Conservation (phyloP, 2,888 invertebrate species). For the Leptopilina myrica region DNA sequence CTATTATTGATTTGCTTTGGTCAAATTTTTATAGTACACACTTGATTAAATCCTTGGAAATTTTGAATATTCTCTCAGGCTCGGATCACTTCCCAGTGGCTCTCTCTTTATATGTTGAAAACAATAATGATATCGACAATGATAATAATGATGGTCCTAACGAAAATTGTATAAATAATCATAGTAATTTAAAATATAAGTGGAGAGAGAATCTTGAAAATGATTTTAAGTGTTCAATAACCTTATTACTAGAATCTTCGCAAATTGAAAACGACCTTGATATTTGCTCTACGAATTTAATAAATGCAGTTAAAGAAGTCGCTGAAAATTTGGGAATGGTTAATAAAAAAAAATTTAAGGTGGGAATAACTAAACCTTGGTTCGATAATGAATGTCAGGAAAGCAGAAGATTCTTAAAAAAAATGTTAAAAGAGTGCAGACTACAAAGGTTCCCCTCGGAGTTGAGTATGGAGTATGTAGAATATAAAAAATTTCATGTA, state of each 20-base stretch:
- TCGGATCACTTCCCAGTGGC: not conserved
- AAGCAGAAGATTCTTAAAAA: not conserved
- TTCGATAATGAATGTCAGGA: not conserved
- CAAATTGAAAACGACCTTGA: not conserved
- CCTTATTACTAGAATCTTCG: not conserved
- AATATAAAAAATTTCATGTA: not conserved
- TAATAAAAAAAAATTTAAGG: not conserved
- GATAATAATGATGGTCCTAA: too few relatives aligned
- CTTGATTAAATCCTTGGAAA: not conserved
- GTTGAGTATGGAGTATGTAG: not conserved
- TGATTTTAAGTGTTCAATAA: not conserved
- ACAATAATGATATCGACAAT: not conserved
- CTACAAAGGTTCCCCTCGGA: not conserved
- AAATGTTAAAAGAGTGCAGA: slow-evolving; percentile 16
- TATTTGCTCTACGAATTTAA: not conserved
- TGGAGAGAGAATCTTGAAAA: not conserved
- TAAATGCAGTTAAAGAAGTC: not conserved
- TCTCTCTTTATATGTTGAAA: not conserved
- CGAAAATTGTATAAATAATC: not conserved
- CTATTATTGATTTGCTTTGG: not conserved
- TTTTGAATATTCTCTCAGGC: not conserved
- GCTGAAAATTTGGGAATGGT: not conserved
- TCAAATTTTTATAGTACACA: not conserved
- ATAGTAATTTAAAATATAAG: not conserved
- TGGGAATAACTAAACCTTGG: not conserved